phyloP scores from a whole-genome alignment of 2,888 invertebrate genomes.

The Tenthredo livida region DNA sequence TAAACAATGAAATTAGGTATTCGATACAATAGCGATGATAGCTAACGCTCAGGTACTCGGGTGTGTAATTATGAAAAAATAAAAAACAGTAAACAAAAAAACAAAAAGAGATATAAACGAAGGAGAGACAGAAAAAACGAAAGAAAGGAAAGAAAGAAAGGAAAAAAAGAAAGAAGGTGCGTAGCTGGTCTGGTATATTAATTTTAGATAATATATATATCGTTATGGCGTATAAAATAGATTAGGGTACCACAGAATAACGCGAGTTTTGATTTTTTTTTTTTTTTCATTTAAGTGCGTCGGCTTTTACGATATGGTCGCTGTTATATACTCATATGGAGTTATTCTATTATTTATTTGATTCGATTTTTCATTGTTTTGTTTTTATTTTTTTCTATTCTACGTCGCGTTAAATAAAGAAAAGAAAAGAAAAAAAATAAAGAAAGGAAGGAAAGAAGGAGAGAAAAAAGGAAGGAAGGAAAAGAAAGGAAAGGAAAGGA shows the following conservation, averaged over 20 bases:
- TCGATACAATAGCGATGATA: no score
- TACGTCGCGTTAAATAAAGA: no score
- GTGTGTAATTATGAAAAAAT: no score
- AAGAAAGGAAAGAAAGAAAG: neutral
- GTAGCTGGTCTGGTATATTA: neutral
- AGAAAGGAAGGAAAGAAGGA: no score
- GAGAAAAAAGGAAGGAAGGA: no score
- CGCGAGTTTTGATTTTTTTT: constrained; percentile 62
- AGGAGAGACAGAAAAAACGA: neutral
- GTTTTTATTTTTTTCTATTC: neutral
- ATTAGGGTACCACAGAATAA: constrained; percentile 75
- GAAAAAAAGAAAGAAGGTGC: constrained; percentile 41
- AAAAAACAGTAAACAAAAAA: no score
- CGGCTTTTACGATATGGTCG: constrained; percentile 52
- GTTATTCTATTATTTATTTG: neutral
- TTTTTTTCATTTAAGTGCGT: neutral
- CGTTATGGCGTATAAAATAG: constrained; percentile 1
- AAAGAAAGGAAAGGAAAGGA: no score
- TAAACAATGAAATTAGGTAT: no score
- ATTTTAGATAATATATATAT: neutral
- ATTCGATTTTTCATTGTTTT: neutral
- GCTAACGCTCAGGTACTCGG: no score
- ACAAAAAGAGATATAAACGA: neutral
- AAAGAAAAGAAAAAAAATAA: no score
- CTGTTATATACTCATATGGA: constrained; percentile 40